Base-by-base conservation (phyloP, 1,140 invertebrate species). In the Drosophila dunni region DNA sequence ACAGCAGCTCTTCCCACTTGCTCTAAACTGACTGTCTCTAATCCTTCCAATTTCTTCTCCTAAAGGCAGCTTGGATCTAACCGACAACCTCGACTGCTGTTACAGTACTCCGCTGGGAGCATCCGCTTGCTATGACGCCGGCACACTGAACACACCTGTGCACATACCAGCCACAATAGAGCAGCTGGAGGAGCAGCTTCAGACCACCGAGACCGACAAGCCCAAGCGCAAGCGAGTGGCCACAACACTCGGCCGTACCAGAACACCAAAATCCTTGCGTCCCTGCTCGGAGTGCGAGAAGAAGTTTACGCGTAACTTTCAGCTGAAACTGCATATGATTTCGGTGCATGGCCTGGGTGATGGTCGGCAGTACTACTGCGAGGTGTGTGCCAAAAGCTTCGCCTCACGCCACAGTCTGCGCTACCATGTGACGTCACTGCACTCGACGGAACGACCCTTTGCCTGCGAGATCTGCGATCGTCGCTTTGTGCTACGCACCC, bases 381-480 rank as follows among this genome's bases (percentile, higher is more conserved):
- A 88, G n/a, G 73, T 78, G 33, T 91, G 90, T 50, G 42, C 65
- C 3, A 91, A 91, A 17, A 80, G 61, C 42, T 91, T 91, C 34
- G 90, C 90, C 1, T 91, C 90, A 13, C 70, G 83, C 6, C 90
- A 91, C 72, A 90, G 90, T 36, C 76, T 91, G 4, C 88, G 74
- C 13, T 91, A 91, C 65, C 90, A 91, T 56, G 50, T 77, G 0
- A 90, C 82, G 20, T 91, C 91, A 8, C 72, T 91, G 7, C 93
- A 94, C 66, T 93, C 93, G 0, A 90, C 92, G 2, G 93, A 93
- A 29, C 91, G 93, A 0, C 92, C 93, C 9, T 93, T 92, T 68
- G 70, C 74, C 1, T 94, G 93, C 40, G 76, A 81, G 7, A 75
- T 86, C 3, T 94, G 93, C 68, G 92, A 93, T 0, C 92, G 92